A percentile compares a stretch with the other conserved stretches of the same genome.
Conservation (phyloP, 2,113 vertebrate genomes). For the Periophthalmus modestus region DNA sequence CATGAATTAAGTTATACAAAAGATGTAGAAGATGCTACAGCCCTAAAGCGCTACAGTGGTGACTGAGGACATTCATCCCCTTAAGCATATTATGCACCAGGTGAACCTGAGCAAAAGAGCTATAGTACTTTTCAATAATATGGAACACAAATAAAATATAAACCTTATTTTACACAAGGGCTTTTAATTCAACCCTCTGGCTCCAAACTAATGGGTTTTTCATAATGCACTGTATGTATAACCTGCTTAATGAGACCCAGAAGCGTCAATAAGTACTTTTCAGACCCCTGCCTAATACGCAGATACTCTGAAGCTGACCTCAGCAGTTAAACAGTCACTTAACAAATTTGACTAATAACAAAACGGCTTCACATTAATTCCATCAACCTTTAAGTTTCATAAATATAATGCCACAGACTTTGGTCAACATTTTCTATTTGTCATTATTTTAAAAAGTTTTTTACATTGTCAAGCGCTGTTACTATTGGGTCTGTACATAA, state of each 20-base stretch:
- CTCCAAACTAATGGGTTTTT: neutral
- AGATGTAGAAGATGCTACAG: neutral
- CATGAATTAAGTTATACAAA: neutral
- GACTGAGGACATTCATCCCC: neutral
- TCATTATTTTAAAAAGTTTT: neutral
- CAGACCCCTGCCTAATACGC: too few relatives aligned
- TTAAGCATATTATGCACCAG: neutral
- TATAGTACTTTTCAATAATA: neutral
- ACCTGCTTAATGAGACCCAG: neutral
- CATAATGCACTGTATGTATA: neutral
- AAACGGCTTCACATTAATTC: neutral
- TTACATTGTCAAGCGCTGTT: neutral
- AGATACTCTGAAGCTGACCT: too few relatives aligned
- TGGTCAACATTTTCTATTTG: neutral
- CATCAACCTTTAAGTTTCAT: neutral
- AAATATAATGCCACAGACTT: neutral
- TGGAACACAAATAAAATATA: neutral
- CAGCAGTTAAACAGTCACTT: neutral
- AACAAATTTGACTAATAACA: neutral
- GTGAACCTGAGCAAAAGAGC: conserved; percentile 15
- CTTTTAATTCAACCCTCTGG: neutral
- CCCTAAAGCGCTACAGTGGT: conserved; percentile 5
- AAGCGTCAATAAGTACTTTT: neutral
- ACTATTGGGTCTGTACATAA: neutral
- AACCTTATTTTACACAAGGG: neutral